These are phyloP conservation scores for Danio kyathit DNA, from an alignment of 2,797 vertebrate genomes.

Conservation along the genomic window DNA sequence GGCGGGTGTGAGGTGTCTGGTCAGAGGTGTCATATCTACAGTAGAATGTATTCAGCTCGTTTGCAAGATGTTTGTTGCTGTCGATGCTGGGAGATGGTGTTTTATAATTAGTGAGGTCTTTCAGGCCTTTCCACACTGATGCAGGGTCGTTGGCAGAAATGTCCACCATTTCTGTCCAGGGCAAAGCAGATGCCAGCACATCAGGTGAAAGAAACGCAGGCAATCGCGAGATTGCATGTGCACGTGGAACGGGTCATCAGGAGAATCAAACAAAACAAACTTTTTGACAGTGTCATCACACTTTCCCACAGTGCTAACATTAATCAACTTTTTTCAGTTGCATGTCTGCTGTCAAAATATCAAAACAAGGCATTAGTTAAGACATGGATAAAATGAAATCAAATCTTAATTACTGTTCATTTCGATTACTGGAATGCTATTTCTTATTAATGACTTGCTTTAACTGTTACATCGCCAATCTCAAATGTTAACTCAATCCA, in stretches of 20 bases:
- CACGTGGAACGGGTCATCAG: neutral
- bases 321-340: slow-evolving; percentile 4
- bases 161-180: slow-evolving; percentile 37
- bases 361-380: slow-evolving; percentile 12
- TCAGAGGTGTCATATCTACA: no score
- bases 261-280: slow-evolving; percentile 6
- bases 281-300: neutral
- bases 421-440: neutral
- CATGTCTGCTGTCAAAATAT: slow-evolving; percentile 4
- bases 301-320: slow-evolving; percentile 7
- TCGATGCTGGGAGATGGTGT: no score
- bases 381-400: slow-evolving; percentile 5
- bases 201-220: neutral
- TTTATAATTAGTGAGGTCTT: no score
- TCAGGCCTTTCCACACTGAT: no score
- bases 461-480: neutral
- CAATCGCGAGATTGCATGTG: neutral
- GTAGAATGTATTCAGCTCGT: no score
- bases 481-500: neutral
- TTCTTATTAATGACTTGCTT: neutral
- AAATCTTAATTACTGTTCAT: neutral
- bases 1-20: no score
- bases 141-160: no score
- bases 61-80: no score
- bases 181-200: neutral